Evolutionary conservation across 2,797 vertebrate species (phyloP).

Genomic region (Sebastes vulpes): DNA sequence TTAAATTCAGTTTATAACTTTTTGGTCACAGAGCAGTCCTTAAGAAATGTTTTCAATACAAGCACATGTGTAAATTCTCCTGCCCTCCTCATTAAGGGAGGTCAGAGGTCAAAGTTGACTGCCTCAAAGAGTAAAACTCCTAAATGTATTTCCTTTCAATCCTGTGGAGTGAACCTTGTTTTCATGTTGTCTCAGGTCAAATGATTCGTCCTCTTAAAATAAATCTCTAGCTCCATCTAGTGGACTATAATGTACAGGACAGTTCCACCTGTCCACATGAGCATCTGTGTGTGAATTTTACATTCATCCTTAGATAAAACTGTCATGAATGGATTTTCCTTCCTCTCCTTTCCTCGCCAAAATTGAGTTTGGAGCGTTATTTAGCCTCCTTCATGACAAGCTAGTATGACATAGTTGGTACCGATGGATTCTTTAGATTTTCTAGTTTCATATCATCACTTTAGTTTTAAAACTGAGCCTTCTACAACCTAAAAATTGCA

Average conservation of each 20-base stretch:
- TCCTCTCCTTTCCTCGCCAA: background rate
- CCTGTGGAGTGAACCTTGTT: background rate
- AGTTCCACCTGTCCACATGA: background rate
- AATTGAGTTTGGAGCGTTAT: no score
- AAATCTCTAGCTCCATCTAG: slow-evolving; percentile 56
- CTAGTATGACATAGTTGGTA: no score
- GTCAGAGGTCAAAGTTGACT: background rate
- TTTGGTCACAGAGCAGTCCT: background rate
- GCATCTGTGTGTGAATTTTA: background rate
- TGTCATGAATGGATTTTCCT: background rate
- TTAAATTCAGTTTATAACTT: background rate
- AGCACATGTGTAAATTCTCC: background rate
- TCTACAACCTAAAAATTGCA: no score
- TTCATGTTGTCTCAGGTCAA: background rate
- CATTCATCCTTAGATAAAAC: background rate
- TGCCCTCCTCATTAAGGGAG: background rate
- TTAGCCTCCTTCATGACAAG: no score
- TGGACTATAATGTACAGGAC: slow-evolving; percentile 11
- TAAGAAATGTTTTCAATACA: background rate
- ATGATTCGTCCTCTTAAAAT: background rate
- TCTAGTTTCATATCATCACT: no score
- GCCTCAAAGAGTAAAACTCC: background rate
- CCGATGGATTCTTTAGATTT: no score
- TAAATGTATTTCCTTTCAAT: background rate
- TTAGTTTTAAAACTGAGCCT: no score